A percentile compares a stretch with the other conserved stretches of the same genome.
phyloP scores from a whole-genome alignment of 2,113 vertebrate genomes.

The Rhinopomastus cyanomelas region DNA sequence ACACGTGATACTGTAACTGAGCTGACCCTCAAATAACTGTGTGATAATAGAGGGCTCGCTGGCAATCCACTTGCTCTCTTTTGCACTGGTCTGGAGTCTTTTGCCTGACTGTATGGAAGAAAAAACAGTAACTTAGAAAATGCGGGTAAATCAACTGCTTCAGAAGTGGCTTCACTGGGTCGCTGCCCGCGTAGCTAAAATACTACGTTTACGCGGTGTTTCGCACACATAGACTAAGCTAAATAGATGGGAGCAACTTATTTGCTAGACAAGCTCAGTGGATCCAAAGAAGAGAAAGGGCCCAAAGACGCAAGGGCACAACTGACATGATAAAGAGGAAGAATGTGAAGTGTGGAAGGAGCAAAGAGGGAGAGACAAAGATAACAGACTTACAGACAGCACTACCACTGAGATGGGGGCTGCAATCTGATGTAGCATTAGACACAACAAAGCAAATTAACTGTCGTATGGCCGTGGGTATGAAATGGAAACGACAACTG shows the following conservation, averaged over 20 bases:
- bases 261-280: not conserved
- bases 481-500: not conserved
- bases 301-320: accelerated
- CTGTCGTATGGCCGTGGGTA: not conserved
- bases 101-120: conserved; percentile 32
- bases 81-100: not conserved
- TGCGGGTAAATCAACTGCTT: not conserved
- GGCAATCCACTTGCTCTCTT: not conserved
- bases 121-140: not conserved
- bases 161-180: not conserved
- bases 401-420: not conserved
- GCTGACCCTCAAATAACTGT: conserved; percentile 82
- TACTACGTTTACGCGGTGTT: not conserved
- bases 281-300: not conserved
- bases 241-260: not conserved
- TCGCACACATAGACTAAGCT: not conserved
- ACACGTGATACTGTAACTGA: conserved; percentile 75
- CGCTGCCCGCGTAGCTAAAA: not conserved
- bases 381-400: not conserved
- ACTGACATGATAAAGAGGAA: not conserved
- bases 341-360: not conserved
- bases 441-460: not conserved
- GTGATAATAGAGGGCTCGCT: conserved; percentile 78
- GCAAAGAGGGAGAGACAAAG: not conserved
- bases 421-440: not conserved